A percentile compares a stretch with the other conserved stretches of the same genome.
phyloP scores from a whole-genome alignment of 30 jellyfish, hydroid and myxozoan genomes.

The Pseudorhiza aurosa region DNA sequence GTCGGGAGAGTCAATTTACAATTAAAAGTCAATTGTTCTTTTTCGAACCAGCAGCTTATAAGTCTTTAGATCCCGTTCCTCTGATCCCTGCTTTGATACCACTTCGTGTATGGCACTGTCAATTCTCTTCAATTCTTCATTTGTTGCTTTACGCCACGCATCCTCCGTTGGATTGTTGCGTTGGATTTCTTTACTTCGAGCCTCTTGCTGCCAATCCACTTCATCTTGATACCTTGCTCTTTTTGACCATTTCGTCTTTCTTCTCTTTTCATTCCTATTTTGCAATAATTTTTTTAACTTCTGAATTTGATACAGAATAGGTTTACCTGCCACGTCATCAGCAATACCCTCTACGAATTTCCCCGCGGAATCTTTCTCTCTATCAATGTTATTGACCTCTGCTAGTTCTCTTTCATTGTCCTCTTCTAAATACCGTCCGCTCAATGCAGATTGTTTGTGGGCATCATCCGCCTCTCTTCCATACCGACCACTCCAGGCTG shows the following conservation, averaged over 20 bases:
- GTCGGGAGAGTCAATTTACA: too few relatives aligned
- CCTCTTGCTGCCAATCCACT: not conserved
- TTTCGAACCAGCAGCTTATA: not conserved
- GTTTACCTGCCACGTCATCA: not conserved
- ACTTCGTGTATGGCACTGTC: not conserved
- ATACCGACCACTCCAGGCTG: slow-evolving; percentile 30
- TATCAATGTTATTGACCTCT: slow-evolving; percentile 1
- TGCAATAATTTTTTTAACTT: not conserved
- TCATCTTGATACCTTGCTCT: not conserved
- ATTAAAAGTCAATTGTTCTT: not conserved
- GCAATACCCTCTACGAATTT: not conserved
- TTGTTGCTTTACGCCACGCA: slow-evolving; percentile 14
- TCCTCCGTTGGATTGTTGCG: too few relatives aligned
- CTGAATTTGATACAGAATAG: not conserved
- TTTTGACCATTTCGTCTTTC: not conserved
- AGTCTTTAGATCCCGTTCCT: not conserved
- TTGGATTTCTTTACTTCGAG: not conserved
- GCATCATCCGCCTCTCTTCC: slow-evolving; percentile 20
- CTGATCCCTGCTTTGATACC: not conserved
- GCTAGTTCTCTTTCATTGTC: slow-evolving; percentile 7
- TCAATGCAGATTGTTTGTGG: not conserved
- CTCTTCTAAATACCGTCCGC: slow-evolving; percentile 17
- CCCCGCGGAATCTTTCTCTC: slow-evolving; percentile 43
- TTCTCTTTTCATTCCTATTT: not conserved
- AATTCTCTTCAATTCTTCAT: slow-evolving; percentile 3